Evolutionary conservation across 1,140 invertebrate genomes (phyloP).

Genomic region (Chrysopa pallens): DNA sequence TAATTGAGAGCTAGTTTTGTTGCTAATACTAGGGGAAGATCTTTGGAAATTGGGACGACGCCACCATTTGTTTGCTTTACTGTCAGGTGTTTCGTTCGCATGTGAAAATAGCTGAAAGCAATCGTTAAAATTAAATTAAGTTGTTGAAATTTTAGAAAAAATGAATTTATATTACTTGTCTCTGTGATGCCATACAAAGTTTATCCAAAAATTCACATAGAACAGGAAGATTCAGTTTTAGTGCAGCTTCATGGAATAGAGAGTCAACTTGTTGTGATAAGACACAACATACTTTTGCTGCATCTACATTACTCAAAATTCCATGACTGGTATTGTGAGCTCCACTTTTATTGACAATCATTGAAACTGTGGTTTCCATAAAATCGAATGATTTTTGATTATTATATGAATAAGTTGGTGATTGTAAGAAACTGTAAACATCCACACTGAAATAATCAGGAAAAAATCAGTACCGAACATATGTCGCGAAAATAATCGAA

Average conservation of each 20-base stretch:
- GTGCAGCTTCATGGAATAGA: constrained; percentile 67
- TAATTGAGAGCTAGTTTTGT: constrained; percentile 6
- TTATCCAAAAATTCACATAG: constrained; percentile 65
- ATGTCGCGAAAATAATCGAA: not conserved
- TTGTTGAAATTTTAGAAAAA: not conserved
- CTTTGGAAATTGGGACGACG: constrained; percentile 1
- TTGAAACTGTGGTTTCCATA: constrained; percentile 28
- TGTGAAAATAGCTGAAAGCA: constrained; percentile 13
- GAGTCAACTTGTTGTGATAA: constrained; percentile 73
- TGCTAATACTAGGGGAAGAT: too few relatives aligned
- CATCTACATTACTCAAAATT: constrained; percentile 58
- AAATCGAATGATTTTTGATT: constrained; percentile 4
- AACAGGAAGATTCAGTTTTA: constrained; percentile 67
- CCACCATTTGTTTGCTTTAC: constrained; percentile 32
- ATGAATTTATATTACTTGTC: constrained; percentile 30
- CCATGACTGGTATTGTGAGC: constrained; percentile 36
- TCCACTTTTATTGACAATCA: constrained; percentile 45
- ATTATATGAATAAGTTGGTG: constrained; percentile 23
- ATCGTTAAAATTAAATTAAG: not conserved
- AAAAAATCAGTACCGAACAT: constrained; percentile 1
- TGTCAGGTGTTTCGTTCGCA: constrained; percentile 14
- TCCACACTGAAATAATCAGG: constrained; percentile 41
- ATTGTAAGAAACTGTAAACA: constrained; percentile 64
- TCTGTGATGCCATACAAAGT: constrained; percentile 63
- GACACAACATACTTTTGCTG: constrained; percentile 71